phyloP scores from a whole-genome alignment of 2,888 invertebrate species.

The Diplolepis rosae region DNA sequence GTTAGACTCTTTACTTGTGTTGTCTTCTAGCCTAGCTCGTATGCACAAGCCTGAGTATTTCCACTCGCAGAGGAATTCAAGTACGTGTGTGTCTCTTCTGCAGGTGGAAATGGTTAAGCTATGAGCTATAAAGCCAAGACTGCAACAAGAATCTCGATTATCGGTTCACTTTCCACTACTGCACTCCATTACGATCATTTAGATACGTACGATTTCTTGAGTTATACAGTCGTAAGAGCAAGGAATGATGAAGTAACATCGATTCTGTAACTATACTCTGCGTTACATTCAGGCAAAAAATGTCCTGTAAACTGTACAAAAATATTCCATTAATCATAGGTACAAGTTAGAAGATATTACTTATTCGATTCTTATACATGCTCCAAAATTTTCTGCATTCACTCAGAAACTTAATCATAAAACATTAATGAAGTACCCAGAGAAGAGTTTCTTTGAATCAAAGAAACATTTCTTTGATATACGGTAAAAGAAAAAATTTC shows the following conservation, averaged over 20 bases:
- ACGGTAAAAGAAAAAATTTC: too few species aligned
- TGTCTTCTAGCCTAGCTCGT: neutral
- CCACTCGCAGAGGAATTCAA: neutral
- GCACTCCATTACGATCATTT: conserved; percentile 21
- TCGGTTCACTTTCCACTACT: conserved; percentile 26
- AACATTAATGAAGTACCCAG: too few species aligned
- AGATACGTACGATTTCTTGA: neutral
- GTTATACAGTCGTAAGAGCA: neutral
- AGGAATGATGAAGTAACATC: conserved; percentile 21
- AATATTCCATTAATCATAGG: too few species aligned
- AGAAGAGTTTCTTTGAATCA: too few species aligned
- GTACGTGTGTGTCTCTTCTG: neutral
- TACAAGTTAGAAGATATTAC: too few species aligned
- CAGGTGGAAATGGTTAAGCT: neutral
- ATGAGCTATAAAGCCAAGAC: neutral
- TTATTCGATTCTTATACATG: too few species aligned
- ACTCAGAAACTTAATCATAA: too few species aligned
- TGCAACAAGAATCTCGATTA: conserved; percentile 8
- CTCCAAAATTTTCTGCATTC: too few species aligned
- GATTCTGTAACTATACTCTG: neutral
- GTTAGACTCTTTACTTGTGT: conserved; percentile 14
- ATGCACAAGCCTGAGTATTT: neutral
- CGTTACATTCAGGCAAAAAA: neutral
- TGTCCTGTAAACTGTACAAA: too few species aligned
- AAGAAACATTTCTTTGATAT: too few species aligned